Conservation (phyloP, 92 coral and sea anemone species). For the Phenganax marumi region DNA sequence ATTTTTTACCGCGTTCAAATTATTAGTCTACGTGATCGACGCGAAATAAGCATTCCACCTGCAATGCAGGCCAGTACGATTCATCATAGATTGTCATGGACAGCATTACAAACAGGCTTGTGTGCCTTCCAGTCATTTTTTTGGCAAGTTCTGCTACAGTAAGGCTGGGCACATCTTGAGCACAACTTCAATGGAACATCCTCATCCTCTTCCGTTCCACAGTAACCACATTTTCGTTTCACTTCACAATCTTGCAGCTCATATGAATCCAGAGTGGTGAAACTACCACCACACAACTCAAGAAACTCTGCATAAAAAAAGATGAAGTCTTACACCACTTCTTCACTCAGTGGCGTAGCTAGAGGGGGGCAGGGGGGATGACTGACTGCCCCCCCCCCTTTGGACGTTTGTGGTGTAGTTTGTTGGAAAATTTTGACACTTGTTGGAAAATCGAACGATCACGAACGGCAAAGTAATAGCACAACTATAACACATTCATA, state of each 20-base stretch:
- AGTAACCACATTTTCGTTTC: conserved; percentile 50
- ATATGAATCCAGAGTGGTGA: conserved; percentile 36
- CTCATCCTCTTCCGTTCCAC: conserved; percentile 47
- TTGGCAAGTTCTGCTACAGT: conserved; percentile 49
- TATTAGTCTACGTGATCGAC: too few relatives aligned
- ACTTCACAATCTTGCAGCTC: conserved; percentile 42
- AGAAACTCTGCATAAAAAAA: conserved; percentile 44
- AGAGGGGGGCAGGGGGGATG: neutral
- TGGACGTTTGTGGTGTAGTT: too few relatives aligned
- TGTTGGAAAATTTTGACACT: too few relatives aligned
- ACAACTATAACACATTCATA: too few relatives aligned
- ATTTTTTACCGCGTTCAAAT: too few relatives aligned
- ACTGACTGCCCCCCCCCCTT: too few relatives aligned
- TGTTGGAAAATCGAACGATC: too few relatives aligned
- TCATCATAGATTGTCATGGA: conserved; percentile 14
- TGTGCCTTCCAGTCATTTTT: conserved; percentile 50
- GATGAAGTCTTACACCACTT: neutral
- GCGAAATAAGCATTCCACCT: too few relatives aligned
- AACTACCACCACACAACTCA: conserved; percentile 56
- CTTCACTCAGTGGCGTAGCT: neutral
- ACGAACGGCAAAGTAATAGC: too few relatives aligned
- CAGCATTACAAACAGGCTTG: conserved; percentile 42
- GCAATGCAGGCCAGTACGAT: neutral
- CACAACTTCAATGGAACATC: conserved; percentile 51
- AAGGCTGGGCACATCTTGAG: conserved; percentile 53